Percentiles rank a stretch among this genome's conserved stretches.
Evolutionary conservation across 2,888 invertebrate genomes (phyloP).

Genomic region (Pseudococcus jackbeardsleyi): DNA sequence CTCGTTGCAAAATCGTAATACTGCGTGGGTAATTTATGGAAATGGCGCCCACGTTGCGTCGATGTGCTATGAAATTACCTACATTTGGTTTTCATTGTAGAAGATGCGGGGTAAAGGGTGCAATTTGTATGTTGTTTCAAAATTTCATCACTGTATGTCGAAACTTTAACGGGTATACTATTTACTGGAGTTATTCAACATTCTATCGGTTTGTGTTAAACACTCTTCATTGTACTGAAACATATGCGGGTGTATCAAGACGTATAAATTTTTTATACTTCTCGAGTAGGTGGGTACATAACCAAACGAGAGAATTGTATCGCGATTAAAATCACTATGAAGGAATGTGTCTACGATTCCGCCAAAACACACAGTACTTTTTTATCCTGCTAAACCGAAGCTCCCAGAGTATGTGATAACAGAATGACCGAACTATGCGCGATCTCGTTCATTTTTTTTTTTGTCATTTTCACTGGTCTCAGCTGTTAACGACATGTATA

Average conservation of each 20-base stretch:
- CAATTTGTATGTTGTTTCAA: not conserved
- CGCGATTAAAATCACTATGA: slow-evolving; percentile 5
- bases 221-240: not conserved
- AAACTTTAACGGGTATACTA: not conserved
- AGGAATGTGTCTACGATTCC: not conserved
- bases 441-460: too few species aligned
- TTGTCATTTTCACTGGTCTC: too few species aligned
- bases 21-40: too few species aligned
- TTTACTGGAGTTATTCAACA: not conserved
- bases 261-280: not conserved
- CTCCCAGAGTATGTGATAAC: not conserved
- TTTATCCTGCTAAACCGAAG: not conserved
- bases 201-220: not conserved
- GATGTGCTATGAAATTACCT: too few species aligned
- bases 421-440: too few species aligned
- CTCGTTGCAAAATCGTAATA: too few species aligned
- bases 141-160: slow-evolving; percentile 13
- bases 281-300: not conserved
- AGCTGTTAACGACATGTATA: too few species aligned
- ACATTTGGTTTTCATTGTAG: too few species aligned
- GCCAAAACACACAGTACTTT: not conserved
- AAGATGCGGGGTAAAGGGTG: too few species aligned
- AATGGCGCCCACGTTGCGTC: too few species aligned
- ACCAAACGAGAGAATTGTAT: not conserved
- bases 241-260: slow-evolving; percentile 15